These are phyloP conservation scores for Sus cebifrons DNA, from an alignment of 2,797 vertebrate species.

Conservation along the genomic window DNA sequence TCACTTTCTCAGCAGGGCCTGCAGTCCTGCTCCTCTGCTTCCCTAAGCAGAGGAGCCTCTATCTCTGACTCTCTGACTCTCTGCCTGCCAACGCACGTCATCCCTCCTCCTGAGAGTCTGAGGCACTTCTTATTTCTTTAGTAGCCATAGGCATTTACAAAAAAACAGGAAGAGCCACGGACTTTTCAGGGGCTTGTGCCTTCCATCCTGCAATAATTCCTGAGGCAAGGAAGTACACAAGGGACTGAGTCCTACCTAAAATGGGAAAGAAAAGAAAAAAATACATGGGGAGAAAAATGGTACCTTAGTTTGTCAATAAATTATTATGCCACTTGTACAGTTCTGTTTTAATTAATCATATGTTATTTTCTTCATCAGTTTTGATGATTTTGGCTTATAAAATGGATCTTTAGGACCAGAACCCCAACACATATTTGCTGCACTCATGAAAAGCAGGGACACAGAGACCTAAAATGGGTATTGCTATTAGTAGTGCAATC, in stretches of 20 bases:
- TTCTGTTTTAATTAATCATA: slow-evolving; percentile 22
- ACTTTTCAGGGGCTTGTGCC: not conserved
- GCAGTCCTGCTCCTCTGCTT: not conserved
- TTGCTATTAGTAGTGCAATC: not conserved
- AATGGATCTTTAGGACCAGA: not conserved
- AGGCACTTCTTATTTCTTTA: not conserved
- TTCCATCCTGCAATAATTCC: slow-evolving; percentile 1
- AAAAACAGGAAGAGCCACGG: not conserved
- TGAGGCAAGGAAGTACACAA: not conserved
- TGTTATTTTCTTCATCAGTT: not conserved
- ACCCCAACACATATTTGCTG: not conserved
- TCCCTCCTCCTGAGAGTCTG: not conserved
- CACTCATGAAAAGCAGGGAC: not conserved
- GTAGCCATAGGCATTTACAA: not conserved
- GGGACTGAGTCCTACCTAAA: slow-evolving; percentile 16
- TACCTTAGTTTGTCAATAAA: not conserved
- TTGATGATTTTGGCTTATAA: slow-evolving; percentile 18
- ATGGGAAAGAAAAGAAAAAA: not conserved
- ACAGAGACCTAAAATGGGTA: not conserved
- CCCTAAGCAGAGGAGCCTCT: not conserved
- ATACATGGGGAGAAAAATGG: not conserved
- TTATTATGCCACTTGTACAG: not conserved
- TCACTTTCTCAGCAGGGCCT: not conserved
- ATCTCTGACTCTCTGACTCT: not conserved
- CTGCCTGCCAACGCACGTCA: not conserved